Base-by-base conservation (phyloP, 92 coral and sea anemone genomes). In the Parazoanthus atlanticus region DNA sequence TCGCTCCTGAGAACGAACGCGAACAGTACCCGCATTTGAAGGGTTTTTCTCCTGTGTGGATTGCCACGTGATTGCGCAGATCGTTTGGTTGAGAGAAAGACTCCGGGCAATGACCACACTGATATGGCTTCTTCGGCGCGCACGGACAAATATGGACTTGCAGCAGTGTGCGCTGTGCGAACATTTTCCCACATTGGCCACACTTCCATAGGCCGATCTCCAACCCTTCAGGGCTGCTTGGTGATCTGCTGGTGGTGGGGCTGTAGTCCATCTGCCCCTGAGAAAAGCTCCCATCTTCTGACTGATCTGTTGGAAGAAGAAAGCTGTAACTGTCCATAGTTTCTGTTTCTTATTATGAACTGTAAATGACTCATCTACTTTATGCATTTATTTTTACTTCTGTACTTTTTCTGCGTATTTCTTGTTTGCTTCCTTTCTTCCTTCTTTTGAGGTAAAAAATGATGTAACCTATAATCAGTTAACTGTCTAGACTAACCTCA, bases 11-110 rank as follows among this genome's bases (percentile, higher is more conserved):
- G 89, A 96, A 96, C 65, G 95, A 80, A 65, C 98, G 92, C 85
- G 96, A 93, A 80, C 98, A 96, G 85, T 91, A 96, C 13, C 98
- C 98, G 88, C 98, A 96, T 86, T 96, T 96, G 74, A 96, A 96
- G 46, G 98, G 98, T 85, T 95, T 93, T 83, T 96, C 97, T 43
- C 96, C 94, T 26, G 89, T 95, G 86, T 96, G 98, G 43, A 94
- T 90, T 58, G 95, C 91, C 19, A 96, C 98, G 91, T 96, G 98
- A 86, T 92, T 93, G 82, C 98, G 98, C 92, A 96, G 93, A 58
- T 95, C 96, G 41, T 92, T 93, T 9, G 98, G 98, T 80, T 95
- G 98, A 19, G 98, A 93, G 78, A 96, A 96, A 13, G 98, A 90
- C 67, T 93, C 95, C 38, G 92, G 91, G 77, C 98, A 96, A 40